A percentile compares a stretch with the other conserved stretches of the same genome.
Evolutionary conservation across 1,140 invertebrate genomes (phyloP).

Genomic region (Drosophila watanabei): DNA sequence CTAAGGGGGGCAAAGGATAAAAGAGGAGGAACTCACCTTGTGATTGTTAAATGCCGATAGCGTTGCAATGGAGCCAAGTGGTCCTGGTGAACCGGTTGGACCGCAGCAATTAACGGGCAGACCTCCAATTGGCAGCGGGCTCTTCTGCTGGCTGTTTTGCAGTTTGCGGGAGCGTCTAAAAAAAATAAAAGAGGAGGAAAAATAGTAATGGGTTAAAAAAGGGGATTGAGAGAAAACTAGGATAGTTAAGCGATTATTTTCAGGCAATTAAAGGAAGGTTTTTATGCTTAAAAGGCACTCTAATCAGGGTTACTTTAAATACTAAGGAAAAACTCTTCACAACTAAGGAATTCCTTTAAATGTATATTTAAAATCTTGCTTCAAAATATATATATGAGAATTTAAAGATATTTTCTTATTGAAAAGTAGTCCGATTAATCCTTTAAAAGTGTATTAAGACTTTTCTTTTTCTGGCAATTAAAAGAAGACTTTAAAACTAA

Average conservation of each 20-base stretch:
- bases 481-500: too few relatives aligned
- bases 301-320: not conserved
- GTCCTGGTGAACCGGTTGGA: constrained; percentile 91
- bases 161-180: constrained; percentile 90
- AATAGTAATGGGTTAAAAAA: constrained; percentile 4
- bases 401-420: not conserved
- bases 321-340: not conserved
- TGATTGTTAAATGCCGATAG: constrained; percentile 92
- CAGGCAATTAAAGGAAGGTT: not conserved
- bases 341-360: constrained; percentile 1
- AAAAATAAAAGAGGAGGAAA: constrained; percentile 5
- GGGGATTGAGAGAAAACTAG: not conserved
- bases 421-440: too few relatives aligned
- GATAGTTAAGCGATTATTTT: constrained; percentile 16
- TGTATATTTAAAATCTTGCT: not conserved
- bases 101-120: constrained; percentile 92
- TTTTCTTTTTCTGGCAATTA: too few relatives aligned
- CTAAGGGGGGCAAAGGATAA: not conserved
- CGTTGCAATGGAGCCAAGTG: constrained; percentile 93
- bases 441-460: too few relatives aligned
- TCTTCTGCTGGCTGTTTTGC: constrained; percentile 90
- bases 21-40: constrained; percentile 86
- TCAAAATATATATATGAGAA: not conserved
- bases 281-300: not conserved
- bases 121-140: constrained; percentile 89